These are phyloP conservation scores for Neodontobutis hainanensis DNA, from an alignment of 2,113 vertebrate genomes.

Conservation along the genomic window DNA sequence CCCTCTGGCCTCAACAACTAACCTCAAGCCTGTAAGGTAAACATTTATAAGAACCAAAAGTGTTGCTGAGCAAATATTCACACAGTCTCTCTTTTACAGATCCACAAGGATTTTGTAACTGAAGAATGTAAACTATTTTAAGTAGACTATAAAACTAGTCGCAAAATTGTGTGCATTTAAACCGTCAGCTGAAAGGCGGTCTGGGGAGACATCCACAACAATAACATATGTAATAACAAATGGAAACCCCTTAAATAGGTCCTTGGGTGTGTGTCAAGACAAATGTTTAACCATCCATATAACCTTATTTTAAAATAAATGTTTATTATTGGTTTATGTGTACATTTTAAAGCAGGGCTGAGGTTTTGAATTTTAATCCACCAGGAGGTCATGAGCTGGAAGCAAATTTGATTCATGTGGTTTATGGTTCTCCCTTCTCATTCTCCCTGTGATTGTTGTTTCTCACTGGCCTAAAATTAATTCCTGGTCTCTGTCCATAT, in stretches of 20 bases:
- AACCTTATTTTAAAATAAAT: background rate
- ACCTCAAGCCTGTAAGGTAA: slow-evolving; percentile 12
- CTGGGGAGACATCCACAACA: background rate
- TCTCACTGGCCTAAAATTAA: slow-evolving; percentile 12
- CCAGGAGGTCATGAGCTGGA: background rate
- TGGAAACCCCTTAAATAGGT: slow-evolving; percentile 21
- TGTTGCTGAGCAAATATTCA: background rate
- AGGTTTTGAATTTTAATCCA: too few species aligned
- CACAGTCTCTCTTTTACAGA: background rate
- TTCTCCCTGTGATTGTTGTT: background rate
- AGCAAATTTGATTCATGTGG: background rate
- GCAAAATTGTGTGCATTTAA: too few species aligned
- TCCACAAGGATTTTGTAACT: too few species aligned
- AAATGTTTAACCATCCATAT: background rate
- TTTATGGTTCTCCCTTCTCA: background rate
- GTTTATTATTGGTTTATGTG: too few species aligned
- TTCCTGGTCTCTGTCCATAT: slow-evolving; percentile 50
- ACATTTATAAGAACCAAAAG: background rate
- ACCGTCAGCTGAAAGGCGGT: background rate
- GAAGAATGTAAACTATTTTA: too few species aligned
- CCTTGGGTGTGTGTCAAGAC: background rate
- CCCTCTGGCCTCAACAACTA: background rate
- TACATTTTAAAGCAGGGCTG: too few species aligned
- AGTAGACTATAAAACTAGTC: too few species aligned
- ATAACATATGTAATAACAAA: background rate